Percentiles rank a stretch among this genome's conserved stretches.
phyloP scores from a whole-genome alignment of 2,888 invertebrate species.

The Pteria penguin region DNA sequence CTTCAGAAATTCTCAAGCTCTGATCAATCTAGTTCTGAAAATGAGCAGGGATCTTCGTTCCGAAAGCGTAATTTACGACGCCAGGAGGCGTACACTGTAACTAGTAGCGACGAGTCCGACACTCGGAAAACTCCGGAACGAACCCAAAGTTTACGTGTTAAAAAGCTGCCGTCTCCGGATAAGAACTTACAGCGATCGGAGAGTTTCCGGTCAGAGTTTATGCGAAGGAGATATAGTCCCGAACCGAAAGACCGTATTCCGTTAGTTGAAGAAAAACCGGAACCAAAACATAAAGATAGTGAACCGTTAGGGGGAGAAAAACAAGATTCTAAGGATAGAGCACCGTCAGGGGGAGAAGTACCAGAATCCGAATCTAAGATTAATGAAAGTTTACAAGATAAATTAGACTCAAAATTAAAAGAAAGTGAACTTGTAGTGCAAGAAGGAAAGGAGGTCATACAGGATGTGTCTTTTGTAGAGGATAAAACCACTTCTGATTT shows the following conservation, averaged over 20 bases:
- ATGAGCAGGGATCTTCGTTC: constrained; percentile 49
- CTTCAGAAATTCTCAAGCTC: constrained; percentile 71
- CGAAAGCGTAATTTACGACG: constrained; percentile 53
- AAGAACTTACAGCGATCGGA: constrained; percentile 60
- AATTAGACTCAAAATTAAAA: too few species aligned
- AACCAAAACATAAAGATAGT: constrained; percentile 22
- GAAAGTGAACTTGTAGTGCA: too few species aligned
- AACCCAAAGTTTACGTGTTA: constrained; percentile 73
- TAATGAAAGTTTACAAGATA: too few species aligned
- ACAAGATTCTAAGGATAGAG: background rate
- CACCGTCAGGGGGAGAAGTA: background rate
- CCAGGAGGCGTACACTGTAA: constrained; percentile 57
- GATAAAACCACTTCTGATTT: background rate
- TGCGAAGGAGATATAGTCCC: constrained; percentile 58
- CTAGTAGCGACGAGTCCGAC: constrained; percentile 59
- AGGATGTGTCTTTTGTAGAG: background rate
- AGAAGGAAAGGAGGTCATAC: background rate
- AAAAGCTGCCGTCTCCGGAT: constrained; percentile 81
- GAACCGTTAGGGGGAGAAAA: constrained; percentile 23
- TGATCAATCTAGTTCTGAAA: constrained; percentile 64
- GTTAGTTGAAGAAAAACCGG: constrained; percentile 5
- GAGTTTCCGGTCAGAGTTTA: constrained; percentile 70
- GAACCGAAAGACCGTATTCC: constrained; percentile 46
- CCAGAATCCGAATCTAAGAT: too few species aligned
- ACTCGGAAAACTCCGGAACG: constrained; percentile 70